Percentiles rank a stretch among this genome's conserved stretches.
Evolutionary conservation across 1,140 invertebrate species (phyloP).

Genomic region (Coelopa frigida): DNA sequence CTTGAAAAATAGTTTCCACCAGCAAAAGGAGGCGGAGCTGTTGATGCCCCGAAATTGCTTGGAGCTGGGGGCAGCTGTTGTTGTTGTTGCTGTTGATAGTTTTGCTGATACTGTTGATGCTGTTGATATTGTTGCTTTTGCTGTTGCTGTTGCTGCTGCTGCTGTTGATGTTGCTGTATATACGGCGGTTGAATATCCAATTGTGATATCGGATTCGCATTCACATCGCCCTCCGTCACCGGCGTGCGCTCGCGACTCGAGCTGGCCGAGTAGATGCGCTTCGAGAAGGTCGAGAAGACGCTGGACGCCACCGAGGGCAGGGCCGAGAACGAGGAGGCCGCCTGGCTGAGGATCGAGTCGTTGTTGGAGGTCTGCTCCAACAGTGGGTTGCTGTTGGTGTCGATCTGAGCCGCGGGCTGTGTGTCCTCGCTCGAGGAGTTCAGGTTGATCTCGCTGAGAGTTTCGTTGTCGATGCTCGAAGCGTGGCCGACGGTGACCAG

Average conservation of each 20-base stretch:
- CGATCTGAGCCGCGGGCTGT: constrained; percentile 6
- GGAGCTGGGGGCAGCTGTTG: constrained; percentile 1
- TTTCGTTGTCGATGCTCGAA: constrained; percentile 34
- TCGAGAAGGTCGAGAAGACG: constrained; percentile 53
- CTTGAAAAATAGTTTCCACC: not conserved
- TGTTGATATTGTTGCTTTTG: constrained; percentile 24
- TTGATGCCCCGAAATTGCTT: not conserved
- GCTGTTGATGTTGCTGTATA: constrained; percentile 25
- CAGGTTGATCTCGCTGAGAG: constrained; percentile 42
- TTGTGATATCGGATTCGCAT: constrained; percentile 17
- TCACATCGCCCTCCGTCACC: constrained; percentile 11
- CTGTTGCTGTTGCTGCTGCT: constrained; percentile 9
- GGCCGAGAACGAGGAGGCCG: constrained; percentile 52
- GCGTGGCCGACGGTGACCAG: constrained; percentile 38
- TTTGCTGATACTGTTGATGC: constrained; percentile 7
- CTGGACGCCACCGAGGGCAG: constrained; percentile 52
- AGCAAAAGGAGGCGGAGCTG: too few species aligned
- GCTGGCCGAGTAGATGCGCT: constrained; percentile 41
- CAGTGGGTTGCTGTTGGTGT: constrained; percentile 33
- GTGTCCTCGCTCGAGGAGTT: constrained; percentile 19
- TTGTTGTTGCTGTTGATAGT: constrained; percentile 15
- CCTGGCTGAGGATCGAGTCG: constrained; percentile 46
- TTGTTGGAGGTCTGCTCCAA: constrained; percentile 26
- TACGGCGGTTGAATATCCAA: constrained; percentile 37
- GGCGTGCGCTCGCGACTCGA: constrained; percentile 17